Evolutionary conservation across 1,140 invertebrate genomes (phyloP), one percentile per base, ranked within the genome.

Genomic region (Caenorhabditis remanei): DNA sequence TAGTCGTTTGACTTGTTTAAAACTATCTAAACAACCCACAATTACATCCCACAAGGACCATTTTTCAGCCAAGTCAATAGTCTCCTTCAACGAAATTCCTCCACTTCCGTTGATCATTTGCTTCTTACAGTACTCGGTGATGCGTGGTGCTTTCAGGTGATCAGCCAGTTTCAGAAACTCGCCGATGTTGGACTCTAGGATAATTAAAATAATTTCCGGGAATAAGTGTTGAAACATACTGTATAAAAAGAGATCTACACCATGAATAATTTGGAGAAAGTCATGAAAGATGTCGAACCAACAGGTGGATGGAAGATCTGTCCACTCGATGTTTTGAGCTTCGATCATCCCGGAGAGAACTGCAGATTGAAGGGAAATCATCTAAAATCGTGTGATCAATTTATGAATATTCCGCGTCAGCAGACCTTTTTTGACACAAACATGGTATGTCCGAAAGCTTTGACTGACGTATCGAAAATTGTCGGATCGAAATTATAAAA

Each of bases 41-140:
- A 71, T 7, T 14, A 65, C 41, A 71, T 71, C 65, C 65, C 65
- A 71, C 3, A 46, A 71, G 9, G 19, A 19, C 13, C 40, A 48
- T 8, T 46, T 71, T 9, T 46, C 43, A n/a, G 65, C 65, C 14
- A 71, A 4, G 19, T 46, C 3, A 11, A 21, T 9, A 11, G 16
- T 71, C 24, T 71, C 14, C 16, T 71, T 71, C 3, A 14, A 46
- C 6, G 13, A 8, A 40, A 71, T 46, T 46, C 65, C 65, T 46
- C 16, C 1, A n/a, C 1, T 19, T 14, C 65, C 65, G 7, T 16
- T n/a, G 8, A 71, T 11, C 41, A 71, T 46, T n/a, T 46, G 65
- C 41, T 43, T 46, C 65, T 71, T 71, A 71, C 65, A 71, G 65
- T 71, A 71, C 16, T 71, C 65, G 16, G 65, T 71, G 43, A 71